Base-by-base conservation (phyloP, 2,888 invertebrate species). In the Gari tellinella region DNA sequence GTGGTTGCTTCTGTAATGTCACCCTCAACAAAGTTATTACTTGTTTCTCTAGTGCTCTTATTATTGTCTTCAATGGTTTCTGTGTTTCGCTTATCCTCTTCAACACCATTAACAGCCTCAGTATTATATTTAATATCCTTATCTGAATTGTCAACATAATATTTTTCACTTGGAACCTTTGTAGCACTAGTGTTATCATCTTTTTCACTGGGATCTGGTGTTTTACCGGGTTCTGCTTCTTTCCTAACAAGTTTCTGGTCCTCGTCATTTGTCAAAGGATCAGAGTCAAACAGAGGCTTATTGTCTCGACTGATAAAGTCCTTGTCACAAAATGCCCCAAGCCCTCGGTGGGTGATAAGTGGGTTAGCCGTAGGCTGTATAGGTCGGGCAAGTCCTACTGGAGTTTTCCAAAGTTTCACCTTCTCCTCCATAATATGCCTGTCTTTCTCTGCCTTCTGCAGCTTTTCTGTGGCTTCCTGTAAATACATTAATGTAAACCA, bases 361-460 rank as follows among this genome's bases (percentile, higher is more conserved):
- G 85, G 84, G 41, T 79, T 72, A 8, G 74, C 62, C 25, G 79
- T 72, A 3, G 85, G 84, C 0, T 66, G 77, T 8, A 83, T 55
- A 0, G 84, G 86, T 25, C 82, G 56, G 0, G 83, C 83, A 37
- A 89, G 70, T 15, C 83, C 80, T 12, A 80, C 72, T 4, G 85
- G 80, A 0, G 82, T 81, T 46, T 83, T 83, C 79, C 83, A 85
- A 2, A 94, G 93, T 85, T 94, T 94, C 37, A 96, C 92, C 91
- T 96, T 95, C 0, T 94, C 93, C 83, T 96, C 96, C 73, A 96
- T 92, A 65, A 93, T 93, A 81, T 94, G 93, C 52, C 95, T 94
- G 88, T 96, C 96, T 67, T 93, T 93, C 92, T 96, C 96, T 43
- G 96, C 91, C 84, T 95, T 94, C 80, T 94, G 93, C 15, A 96